Base-by-base conservation (phyloP, 2,113 vertebrate genomes). In the Erythrocercus mccallii region DNA sequence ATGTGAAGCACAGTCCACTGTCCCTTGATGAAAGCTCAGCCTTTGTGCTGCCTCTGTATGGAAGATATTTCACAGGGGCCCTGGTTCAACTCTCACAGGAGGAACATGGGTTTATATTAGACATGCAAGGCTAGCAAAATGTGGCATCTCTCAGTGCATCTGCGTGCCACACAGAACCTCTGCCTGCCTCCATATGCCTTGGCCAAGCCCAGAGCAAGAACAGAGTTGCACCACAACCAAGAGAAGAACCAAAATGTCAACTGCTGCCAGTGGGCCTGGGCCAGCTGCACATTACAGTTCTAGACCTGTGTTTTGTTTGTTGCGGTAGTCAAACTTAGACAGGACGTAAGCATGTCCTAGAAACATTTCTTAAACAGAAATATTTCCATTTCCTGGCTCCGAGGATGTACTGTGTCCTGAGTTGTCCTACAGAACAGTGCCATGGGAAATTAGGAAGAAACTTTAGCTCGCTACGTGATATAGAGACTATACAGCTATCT, bases 141-240 rank as follows among this genome's bases (percentile, higher is more conserved):
- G 15, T 15, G 15, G 4, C 23, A n/a, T 25, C 9, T 51, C 60
- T 58, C 7, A 0, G 13, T 23, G 28, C 6, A 33, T 12, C 28
- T 3, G 0, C 23, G 45, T 54, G 51, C 18, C 38, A 13, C 0
- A 0, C 6, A 44, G 38, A n/a, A 37, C 44, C 28, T 85, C 35
- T 48, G 15, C 30, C 15, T 47, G 38, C 31, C 40, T 71, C 42
- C 14, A 16, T 3, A 2, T 33, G 25, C 15, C 45, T 33, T 18
- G 2, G 9, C 7, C 45, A 72, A 53, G 18, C 20, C 53, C 6
- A 5, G 30, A 82, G 12, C 7, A 57, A 76, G 16, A 23, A 12
- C 5, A 8, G 15, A 61, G 15, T 14, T 79, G 28, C 7, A 65
- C 9, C 38, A 74, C 74, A 66, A 56, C 12, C n/a, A 62, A 71